Evolutionary conservation across 2,888 invertebrate genomes (phyloP), one percentile per base, ranked within the genome.

Genomic region (Eledone cirrhosa): DNA sequence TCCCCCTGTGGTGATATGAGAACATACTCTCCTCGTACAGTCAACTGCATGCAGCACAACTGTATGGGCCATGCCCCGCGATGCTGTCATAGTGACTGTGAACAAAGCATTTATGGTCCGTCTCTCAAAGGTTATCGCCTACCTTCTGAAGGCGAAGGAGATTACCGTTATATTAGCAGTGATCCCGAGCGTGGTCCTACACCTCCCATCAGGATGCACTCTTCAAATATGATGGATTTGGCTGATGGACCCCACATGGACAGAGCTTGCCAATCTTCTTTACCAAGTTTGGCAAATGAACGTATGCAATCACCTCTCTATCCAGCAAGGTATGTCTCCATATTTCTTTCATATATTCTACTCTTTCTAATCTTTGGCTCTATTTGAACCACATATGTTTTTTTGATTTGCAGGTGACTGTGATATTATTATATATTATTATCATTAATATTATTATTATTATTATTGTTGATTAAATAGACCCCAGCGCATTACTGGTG

Each of bases 181-280:
- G 72, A 72, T 72, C 83, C 81, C 79, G 84, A 83, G 75, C 83
- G 84, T 31, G 84, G 85, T 47, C 85, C 84, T 33, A 83, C 84
- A 19, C 84, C 84, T 48, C 84, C 83, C 11, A 77, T 83, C 53
- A 77, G 83, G 77, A 83, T 83, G 81, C 77, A 79, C 67, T 65
- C 78, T 69, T 63, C 79, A 31, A 74, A 72, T 72, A 48, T 80
- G 76, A 53, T 78, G n/a, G 78, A 74, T 48, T 75, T 77, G 59
- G 78, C 76, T 16, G 86, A 86, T 53, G 87, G 86, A 33, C 83
- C 83, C 14, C 83, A 84, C 80, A 91, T 92, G 87, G 92, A 92
- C 83, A 87, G 92, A 81, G 92, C 91, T 69, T 91, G 92, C 80
- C 92, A 92, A 88, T 92, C 92, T 41, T 91, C 92, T 47, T 85